Evolutionary conservation across 2,113 vertebrate species (phyloP), one percentile per base, ranked within the genome.

Genomic region (Arothron firmamentum): DNA sequence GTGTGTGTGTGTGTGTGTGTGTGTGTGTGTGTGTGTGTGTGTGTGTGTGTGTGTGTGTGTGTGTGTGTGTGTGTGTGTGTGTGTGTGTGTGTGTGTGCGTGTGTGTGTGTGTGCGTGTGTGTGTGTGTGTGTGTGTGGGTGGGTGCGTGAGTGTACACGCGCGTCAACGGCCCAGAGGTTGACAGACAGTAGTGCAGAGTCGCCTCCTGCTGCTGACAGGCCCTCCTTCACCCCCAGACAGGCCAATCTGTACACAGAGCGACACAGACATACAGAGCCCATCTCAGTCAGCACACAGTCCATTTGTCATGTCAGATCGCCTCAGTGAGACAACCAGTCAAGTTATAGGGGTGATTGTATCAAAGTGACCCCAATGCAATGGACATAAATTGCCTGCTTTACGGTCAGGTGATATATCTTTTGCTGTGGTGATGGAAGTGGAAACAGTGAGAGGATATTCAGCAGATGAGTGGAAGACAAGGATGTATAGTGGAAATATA

Each of bases 181-280:
- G 77, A 82, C 75, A 70, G 78, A 74, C 75, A 81, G 79, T 63
- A 61, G 70, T 74, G 82, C 73, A 52, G 65, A 18, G 7, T 75
- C 2, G 59, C 72, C 74, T 72, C 70, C 67, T 78, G 71, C 47
- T 38, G 65, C 66, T 77, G 80, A 83, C 74, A 83, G 81, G 78
- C 67, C 74, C 72, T 85, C 79, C 72, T 83, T 85, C 82, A 87
- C 70, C 54, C 54, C 57, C 4, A 41, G 86, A 86, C 78, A 85
- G 79, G 68, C 79, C 86, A 87, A 87, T 86, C 83, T 88, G 83
- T 77, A 73, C 65, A 83, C 67, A 89, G 70, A 66, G 68, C 21
- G 34, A 52, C 78, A 79, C 73, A 80, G 67, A 87, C 77, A 83
- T 59, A 79, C 68, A 66, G 19, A 74, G 72, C 59, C 61, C 66